Evolutionary conservation across 1,140 invertebrate genomes (phyloP).

Genomic region (Diabrotica undecimpunctata): DNA sequence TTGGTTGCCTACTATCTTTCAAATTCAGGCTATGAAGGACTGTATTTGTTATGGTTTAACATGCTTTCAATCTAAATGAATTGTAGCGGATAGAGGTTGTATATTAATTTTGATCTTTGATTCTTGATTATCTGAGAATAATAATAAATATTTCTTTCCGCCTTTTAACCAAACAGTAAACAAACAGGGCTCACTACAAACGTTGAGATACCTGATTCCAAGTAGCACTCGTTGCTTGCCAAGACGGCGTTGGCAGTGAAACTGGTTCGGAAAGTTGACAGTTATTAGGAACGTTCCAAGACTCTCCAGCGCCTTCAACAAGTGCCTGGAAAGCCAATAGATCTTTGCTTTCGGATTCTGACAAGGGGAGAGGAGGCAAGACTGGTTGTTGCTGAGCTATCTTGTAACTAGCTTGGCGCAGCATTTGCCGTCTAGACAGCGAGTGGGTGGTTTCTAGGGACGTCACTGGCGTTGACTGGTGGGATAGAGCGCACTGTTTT

Average conservation of each 20-base stretch:
- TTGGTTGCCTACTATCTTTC: too few relatives aligned
- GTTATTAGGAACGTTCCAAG: conserved; percentile 55
- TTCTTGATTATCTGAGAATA: too few relatives aligned
- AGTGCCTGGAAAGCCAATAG: conserved; percentile 56
- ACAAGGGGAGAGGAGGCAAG: conserved; percentile 54
- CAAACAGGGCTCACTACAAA: conserved; percentile 32
- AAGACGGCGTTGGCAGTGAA: conserved; percentile 24
- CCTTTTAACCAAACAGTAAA: too few relatives aligned
- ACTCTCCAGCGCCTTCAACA: conserved; percentile 50
- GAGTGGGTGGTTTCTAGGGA: conserved; percentile 40
- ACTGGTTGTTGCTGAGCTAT: conserved; percentile 69
- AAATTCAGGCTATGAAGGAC: too few relatives aligned
- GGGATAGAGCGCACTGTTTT: conserved; percentile 68
- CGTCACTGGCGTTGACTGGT: conserved; percentile 43
- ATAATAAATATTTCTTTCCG: too few relatives aligned
- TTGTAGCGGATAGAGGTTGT: too few relatives aligned
- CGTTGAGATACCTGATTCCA: conserved; percentile 48
- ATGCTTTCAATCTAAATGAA: too few relatives aligned
- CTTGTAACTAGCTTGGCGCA: conserved; percentile 75
- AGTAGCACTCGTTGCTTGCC: conserved; percentile 41
- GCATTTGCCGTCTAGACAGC: conserved; percentile 63
- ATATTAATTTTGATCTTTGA: too few relatives aligned
- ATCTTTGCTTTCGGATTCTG: conserved; percentile 58
- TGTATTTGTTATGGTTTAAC: too few relatives aligned
- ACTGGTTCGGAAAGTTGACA: conserved; percentile 57